Evolutionary conservation across 2,888 invertebrate genomes (phyloP).

Genomic region (Hypselothyrea guttata): DNA sequence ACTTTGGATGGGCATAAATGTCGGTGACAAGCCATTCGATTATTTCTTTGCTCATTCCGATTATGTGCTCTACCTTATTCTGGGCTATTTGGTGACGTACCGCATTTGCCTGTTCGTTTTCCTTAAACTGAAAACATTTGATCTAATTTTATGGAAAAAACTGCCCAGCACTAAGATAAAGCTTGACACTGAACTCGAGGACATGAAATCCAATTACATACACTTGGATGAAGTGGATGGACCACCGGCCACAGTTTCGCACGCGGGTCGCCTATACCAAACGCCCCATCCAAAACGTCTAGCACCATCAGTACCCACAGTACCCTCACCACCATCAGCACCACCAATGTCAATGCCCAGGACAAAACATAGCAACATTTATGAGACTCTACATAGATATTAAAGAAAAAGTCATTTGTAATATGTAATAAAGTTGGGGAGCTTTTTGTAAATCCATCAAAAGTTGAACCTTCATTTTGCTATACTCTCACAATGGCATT

Average conservation of each 20-base stretch:
- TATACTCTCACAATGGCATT: no score
- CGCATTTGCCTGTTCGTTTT: conserved; percentile 6
- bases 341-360: no score
- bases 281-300: background rate
- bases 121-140: background rate
- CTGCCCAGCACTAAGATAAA: background rate
- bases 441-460: no score
- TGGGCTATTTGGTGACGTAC: conserved; percentile 23
- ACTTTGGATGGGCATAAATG: background rate
- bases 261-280: background rate
- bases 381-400: no score
- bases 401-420: no score
- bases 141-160: conserved; percentile 20
- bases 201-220: background rate
- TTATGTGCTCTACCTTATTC: conserved; percentile 8
- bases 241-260: conserved; percentile 11
- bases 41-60: conserved; percentile 1
- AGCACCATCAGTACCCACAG: no score
- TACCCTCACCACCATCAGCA: no score
- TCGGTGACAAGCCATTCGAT: conserved; percentile 2
- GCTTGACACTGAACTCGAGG: conserved; percentile 12
- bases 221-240: conserved; percentile 25
- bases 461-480: no score
- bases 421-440: no score
- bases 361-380: no score